Evolutionary conservation across 2,113 vertebrate species (phyloP).

Genomic region (Hippocampus mohnikei): DNA sequence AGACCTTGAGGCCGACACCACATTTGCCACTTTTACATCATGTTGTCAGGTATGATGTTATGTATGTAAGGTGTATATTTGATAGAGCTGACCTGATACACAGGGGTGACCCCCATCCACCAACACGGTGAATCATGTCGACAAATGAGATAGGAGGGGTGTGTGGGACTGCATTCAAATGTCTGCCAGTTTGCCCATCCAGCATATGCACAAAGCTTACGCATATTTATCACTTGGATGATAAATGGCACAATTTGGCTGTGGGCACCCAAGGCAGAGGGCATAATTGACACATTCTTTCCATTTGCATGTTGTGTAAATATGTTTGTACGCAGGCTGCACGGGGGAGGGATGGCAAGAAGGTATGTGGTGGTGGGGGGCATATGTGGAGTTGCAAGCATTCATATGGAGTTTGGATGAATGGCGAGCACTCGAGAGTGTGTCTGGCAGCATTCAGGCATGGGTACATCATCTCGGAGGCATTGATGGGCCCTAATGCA

Average conservation of each 20-base stretch:
- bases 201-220: not conserved
- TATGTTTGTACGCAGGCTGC: constrained; percentile 24
- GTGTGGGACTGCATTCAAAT: constrained; percentile 29
- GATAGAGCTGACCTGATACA: constrained; percentile 54
- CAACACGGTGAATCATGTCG: constrained; percentile 23
- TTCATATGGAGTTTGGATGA: constrained; percentile 47
- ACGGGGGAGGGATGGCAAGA: constrained; percentile 2
- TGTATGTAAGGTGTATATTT: constrained; percentile 34
- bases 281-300: constrained; percentile 30
- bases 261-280: constrained; percentile 12
- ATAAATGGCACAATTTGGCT: constrained; percentile 37
- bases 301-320: constrained; percentile 42
- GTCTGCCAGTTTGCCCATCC: constrained; percentile 7
- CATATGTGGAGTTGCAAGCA: constrained; percentile 34
- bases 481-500: constrained; percentile 69
- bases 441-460: constrained; percentile 63
- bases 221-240: constrained; percentile 22
- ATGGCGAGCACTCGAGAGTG: constrained; percentile 39
- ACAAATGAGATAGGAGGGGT: constrained; percentile 28
- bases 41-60: constrained; percentile 30
- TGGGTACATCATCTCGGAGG: constrained; percentile 63
- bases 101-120: constrained; percentile 45
- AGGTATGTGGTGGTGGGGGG: constrained; percentile 1
- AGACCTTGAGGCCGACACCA: constrained; percentile 36
- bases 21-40: constrained; percentile 33